These are phyloP conservation scores for Apogon hyalosoma DNA, from an alignment of 2,797 vertebrate species.

Conservation along the genomic window DNA sequence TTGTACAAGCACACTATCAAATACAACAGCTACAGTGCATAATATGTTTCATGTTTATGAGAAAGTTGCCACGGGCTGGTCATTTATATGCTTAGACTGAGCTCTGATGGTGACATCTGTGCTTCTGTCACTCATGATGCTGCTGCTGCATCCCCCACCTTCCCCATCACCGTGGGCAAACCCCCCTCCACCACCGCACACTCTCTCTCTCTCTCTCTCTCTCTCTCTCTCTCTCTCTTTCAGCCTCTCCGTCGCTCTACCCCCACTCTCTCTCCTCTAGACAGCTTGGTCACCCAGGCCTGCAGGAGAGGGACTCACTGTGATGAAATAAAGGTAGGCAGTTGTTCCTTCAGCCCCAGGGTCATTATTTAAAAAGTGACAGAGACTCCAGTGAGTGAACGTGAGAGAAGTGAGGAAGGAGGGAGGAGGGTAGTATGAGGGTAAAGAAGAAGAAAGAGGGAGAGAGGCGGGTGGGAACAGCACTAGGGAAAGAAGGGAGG, in stretches of 20 bases:
- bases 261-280: constrained; percentile 42
- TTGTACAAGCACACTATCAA: constrained; percentile 39
- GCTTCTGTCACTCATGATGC: constrained; percentile 85
- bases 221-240: constrained; percentile 32
- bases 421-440: constrained; percentile 27
- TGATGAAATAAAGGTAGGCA: constrained; percentile 92
- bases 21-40: constrained; percentile 43
- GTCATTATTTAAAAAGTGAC: constrained; percentile 95
- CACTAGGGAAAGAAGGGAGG: constrained; percentile 49
- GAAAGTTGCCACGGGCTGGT: constrained; percentile 77
- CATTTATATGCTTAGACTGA: constrained; percentile 85
- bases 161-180: constrained; percentile 79
- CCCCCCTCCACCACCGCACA: constrained; percentile 77
- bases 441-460: constrained; percentile 35
- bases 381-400: constrained; percentile 81
- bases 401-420: constrained; percentile 74
- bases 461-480: constrained; percentile 51
- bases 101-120: constrained; percentile 87
- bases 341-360: constrained; percentile 89
- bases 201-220: constrained; percentile 46
- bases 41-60: constrained; percentile 66
- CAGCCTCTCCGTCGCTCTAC: constrained; percentile 33
- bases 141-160: constrained; percentile 71
- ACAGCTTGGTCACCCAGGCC: constrained; percentile 70
- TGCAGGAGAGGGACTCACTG: constrained; percentile 79